Base-by-base conservation (phyloP, 2,888 invertebrate genomes). In the Brenthis daphne region DNA sequence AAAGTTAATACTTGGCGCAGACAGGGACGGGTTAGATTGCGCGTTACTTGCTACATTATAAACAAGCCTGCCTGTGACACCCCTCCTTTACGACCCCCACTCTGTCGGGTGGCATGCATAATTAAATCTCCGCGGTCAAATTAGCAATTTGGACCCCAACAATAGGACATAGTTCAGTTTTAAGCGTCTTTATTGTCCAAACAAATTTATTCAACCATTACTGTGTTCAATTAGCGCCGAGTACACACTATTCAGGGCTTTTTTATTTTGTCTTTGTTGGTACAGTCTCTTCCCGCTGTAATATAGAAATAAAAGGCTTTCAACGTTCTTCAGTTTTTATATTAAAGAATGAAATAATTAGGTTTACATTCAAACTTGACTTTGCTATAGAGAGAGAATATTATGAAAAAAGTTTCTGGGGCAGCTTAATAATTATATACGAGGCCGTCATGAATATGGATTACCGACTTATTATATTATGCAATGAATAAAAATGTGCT, bases 41-140 rank as follows among this genome's bases (percentile, higher is more conserved):
- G 88, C 88, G 87, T 90, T 88, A 86, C 88, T 87, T 84, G 88
- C 85, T 90, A 91, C 88, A 91, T 91, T 90, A 91, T 90, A 90
- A 90, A 91, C 90, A 90, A 90, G 86, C 82, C 85, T 86, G 89
- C 76, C 83, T 80, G 89, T 88, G 90, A 89, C 89, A 89, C 86
- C 85, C 87, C 86, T 85, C 88, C 84, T 88, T 89, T 88, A 88
- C 86, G 86, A 82, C 84, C 86, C 85, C 85, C 84, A 82, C 86
- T 83, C 84, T 61, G 78, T 80, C 82, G 84, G 85, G 83, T 85
- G 85, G 89, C 86, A 90, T 92, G 90, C 91, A 92, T 92, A 92
- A 92, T 92, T 92, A 91, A 92, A 91, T 92, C 89, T 89, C 84
- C 82, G 89, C 88, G 90, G 90, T 89, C 89, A 91, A 92, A 92